Evolutionary conservation across 2,113 vertebrate species (phyloP), one percentile per base, ranked within the genome.

Genomic region (Acrocephalus arundinaceus): DNA sequence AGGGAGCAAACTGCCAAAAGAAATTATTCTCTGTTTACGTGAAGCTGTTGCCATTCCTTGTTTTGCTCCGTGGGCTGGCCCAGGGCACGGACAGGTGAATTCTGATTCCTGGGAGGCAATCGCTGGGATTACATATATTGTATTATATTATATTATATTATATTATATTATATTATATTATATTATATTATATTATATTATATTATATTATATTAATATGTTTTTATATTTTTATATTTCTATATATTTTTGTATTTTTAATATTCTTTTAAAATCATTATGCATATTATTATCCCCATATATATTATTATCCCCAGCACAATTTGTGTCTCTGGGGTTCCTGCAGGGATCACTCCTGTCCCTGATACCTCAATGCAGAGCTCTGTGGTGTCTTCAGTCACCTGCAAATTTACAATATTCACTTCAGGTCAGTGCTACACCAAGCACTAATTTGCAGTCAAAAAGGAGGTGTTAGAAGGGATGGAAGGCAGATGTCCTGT

Each of bases 401-500:
- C 51, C 23, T 4, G 11, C 25, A 31, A 25, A 5, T 27, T 55
- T 13, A 33, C n/a, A n/a, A 7, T 21, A 37, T 31, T 51, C 70
- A 27, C 12, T 22, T 83, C 55, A 48, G 15, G 27, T 33, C 63
- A 15, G 55, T 13, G 43, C 57, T 11, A 7, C 55, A 14, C 11
- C 0, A 2, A 94, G 78, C 43, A 1, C 25, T 81, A 63, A 78
- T 48, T 74, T 37, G 7, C 33, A n/a, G 82, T 54, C 37, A n/a
- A 33, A 80, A 92, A 84, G 10, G 67, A 48, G 79, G 52, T n/a
- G 61, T 25, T 45, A 11, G 15, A 49, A 81, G 63, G 57, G 66
- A 70, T 35, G 74, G 68, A 78, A 87, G 72, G 52, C 93, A 97
- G 76, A 92, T 93, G 83, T 79, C 65, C 58, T 21, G 1, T 78